phyloP scores from a whole-genome alignment of 2,797 vertebrate species.

The Dryobates pubescens region DNA sequence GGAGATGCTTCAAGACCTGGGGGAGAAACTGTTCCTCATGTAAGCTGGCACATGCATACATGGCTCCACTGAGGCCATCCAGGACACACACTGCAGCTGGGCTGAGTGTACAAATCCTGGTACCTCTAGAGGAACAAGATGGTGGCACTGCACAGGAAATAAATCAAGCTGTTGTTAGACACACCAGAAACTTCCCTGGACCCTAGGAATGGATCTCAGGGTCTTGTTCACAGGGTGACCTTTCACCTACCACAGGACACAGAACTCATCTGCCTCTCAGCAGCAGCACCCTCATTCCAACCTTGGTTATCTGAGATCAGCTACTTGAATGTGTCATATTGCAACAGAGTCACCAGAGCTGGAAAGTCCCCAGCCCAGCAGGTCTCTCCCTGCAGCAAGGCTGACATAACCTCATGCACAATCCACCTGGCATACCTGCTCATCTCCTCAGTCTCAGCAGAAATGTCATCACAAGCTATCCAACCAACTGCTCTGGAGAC shows the following conservation, averaged over 20 bases:
- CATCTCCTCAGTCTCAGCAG: not conserved
- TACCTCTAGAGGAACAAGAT: not conserved
- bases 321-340: not conserved
- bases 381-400: not conserved
- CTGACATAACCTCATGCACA: not conserved
- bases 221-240: not conserved
- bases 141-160: not conserved
- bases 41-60: not conserved
- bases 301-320: not conserved
- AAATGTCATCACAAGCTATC: not conserved
- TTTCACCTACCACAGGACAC: not conserved
- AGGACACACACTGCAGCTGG: not conserved
- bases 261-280: not conserved
- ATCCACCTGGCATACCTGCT: accelerated
- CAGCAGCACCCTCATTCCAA: slow-evolving; percentile 15
- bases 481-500: not conserved
- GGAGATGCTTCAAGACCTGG: not conserved
- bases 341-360: not conserved
- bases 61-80: not conserved
- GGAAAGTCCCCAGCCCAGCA: slow-evolving; percentile 29
- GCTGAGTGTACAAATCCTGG: not conserved
- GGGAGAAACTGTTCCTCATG: not conserved
- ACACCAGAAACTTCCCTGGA: not conserved
- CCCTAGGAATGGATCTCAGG: not conserved
- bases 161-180: not conserved